phyloP scores from a whole-genome alignment of 2,888 invertebrate species.

The Epistrophe eligans region DNA sequence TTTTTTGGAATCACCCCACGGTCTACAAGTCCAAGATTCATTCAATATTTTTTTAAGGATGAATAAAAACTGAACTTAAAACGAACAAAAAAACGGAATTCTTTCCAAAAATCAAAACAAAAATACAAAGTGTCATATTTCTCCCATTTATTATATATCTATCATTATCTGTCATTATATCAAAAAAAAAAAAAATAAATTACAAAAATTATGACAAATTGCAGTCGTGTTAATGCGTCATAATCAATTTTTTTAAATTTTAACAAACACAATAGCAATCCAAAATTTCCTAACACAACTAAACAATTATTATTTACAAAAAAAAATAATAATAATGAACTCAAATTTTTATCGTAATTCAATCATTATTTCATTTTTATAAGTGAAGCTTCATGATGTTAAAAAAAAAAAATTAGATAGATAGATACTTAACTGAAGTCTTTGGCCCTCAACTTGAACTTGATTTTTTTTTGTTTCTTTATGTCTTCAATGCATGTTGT shows the following conservation, averaged over 20 bases:
- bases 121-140: too few relatives aligned
- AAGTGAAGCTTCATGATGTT: constrained; percentile 19
- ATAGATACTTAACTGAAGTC: not conserved
- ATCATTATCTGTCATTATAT: not conserved
- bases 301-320: not conserved
- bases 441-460: constrained; percentile 47
- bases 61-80: too few relatives aligned
- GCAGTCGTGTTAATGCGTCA: not conserved
- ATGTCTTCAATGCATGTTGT: constrained; percentile 28
- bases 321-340: too few relatives aligned
- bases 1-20: too few relatives aligned
- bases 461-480: constrained; percentile 11
- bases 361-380: not conserved
- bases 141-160: not conserved
- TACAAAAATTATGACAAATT: not conserved
- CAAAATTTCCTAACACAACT: not conserved
- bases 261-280: not conserved
- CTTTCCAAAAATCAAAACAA: too few relatives aligned
- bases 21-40: too few relatives aligned
- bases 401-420: not conserved
- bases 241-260: not conserved
- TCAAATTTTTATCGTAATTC: constrained; percentile 7
- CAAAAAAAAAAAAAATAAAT: not conserved
- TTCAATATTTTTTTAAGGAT: too few relatives aligned
- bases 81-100: too few relatives aligned